Conservation (phyloP, 2,797 vertebrate genomes). For the Micropoecilia bifurca region DNA sequence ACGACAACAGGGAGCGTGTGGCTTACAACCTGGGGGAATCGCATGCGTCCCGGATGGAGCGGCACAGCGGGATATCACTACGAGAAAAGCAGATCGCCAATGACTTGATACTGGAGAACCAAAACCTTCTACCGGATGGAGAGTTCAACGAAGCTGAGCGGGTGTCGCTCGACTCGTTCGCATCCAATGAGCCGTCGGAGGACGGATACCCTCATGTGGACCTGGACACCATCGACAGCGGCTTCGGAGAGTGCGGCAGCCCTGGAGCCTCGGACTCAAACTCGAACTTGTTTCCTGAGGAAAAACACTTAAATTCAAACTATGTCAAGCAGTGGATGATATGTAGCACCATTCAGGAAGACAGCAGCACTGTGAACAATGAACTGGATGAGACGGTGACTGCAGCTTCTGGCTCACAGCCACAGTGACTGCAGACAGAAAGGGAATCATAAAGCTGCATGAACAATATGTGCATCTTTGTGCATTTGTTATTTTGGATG, state of each 20-base stretch:
- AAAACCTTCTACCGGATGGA: conserved; percentile 68
- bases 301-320: conserved; percentile 68
- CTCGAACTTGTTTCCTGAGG: conserved; percentile 50
- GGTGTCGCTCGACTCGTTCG: conserved; percentile 78
- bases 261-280: conserved; percentile 69
- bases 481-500: neutral
- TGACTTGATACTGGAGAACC: conserved; percentile 48
- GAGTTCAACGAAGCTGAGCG: conserved; percentile 77
- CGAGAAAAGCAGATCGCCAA: conserved; percentile 49
- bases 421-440: conserved; percentile 4
- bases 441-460: neutral
- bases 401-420: neutral
- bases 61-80: conserved; percentile 32
- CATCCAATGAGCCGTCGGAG: conserved; percentile 76
- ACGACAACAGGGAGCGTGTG: conserved; percentile 22
- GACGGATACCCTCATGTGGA: conserved; percentile 88
- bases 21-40: conserved; percentile 22
- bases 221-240: conserved; percentile 92
- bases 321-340: conserved; percentile 85
- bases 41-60: conserved; percentile 33
- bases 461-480: neutral
- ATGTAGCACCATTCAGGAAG: conserved; percentile 48
- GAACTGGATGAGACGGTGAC: conserved; percentile 7
- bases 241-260: conserved; percentile 89
- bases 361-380: conserved; percentile 31